Evolutionary conservation across 2,113 vertebrate genomes (phyloP).

Genomic region (Boulengeromyrus knoepffleri): DNA sequence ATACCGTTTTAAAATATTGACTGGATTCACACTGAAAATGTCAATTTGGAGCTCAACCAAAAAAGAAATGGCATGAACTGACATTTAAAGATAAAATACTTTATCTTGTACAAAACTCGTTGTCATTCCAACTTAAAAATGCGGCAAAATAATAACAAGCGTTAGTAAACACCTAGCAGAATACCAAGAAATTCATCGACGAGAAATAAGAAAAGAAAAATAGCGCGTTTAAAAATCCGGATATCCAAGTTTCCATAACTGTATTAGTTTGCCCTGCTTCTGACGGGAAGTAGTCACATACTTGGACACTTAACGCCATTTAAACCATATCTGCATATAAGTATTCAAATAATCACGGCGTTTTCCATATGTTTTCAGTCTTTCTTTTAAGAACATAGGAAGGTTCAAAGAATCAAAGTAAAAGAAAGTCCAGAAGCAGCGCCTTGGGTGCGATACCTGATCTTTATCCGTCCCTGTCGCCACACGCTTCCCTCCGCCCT

Average conservation of each 20-base stretch:
- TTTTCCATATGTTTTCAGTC: not conserved
- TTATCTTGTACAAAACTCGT: not conserved
- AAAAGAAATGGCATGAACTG: not conserved
- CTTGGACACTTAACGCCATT: not conserved
- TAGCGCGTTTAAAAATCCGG: not conserved
- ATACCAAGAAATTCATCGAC: not conserved
- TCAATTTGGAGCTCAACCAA: not conserved
- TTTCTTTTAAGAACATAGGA: not conserved
- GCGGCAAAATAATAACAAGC: not conserved
- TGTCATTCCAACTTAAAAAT: not conserved
- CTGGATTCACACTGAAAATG: not conserved
- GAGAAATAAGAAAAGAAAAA: not conserved
- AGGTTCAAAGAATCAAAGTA: not conserved
- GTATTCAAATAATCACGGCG: not conserved
- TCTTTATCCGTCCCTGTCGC: conserved; percentile 51
- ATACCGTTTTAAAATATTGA: not conserved
- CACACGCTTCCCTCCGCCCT: conserved; percentile 15
- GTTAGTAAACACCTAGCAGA: not conserved
- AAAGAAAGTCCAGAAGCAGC: not conserved
- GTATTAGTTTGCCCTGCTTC: not conserved
- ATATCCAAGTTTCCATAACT: not conserved
- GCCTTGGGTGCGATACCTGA: conserved; percentile 39
- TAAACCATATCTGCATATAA: not conserved
- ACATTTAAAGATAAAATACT: not conserved
- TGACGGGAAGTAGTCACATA: not conserved